Conservation (phyloP, 2,113 vertebrate species). For the Phoenicopterus ruber region DNA sequence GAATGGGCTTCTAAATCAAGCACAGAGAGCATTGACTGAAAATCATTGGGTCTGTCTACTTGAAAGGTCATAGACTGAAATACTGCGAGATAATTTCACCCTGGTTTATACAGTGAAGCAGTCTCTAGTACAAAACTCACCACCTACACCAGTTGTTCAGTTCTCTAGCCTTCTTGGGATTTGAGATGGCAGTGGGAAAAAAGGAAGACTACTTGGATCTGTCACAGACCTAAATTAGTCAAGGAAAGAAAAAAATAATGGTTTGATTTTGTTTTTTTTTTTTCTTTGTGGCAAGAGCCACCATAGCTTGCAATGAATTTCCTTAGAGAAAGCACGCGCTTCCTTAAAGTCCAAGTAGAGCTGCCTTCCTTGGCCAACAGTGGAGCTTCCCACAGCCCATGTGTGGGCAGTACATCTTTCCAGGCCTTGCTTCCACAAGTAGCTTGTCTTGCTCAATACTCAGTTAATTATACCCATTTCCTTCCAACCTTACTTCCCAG, state of each 20-base stretch:
- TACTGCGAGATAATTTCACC: slow-evolving; percentile 54
- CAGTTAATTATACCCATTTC: background rate
- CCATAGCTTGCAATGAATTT: background rate
- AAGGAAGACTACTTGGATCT: background rate
- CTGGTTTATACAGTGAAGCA: slow-evolving; percentile 23
- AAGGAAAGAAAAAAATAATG: background rate
- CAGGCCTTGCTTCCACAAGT: background rate
- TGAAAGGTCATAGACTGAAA: slow-evolving; percentile 65
- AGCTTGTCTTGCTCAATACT: background rate
- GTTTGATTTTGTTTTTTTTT: background rate
- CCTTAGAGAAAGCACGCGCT: background rate
- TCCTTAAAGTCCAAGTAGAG: background rate
- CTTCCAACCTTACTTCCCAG: background rate
- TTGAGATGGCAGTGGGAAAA: background rate
- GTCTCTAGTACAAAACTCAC: background rate
- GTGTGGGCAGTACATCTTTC: background rate
- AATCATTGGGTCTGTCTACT: slow-evolving; percentile 65
- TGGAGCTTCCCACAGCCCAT: background rate
- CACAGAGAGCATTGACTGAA: slow-evolving; percentile 63
- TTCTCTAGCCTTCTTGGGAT: background rate
- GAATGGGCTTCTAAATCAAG: slow-evolving; percentile 69
- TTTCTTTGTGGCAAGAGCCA: background rate
- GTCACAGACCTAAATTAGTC: background rate
- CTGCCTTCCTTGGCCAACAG: background rate
- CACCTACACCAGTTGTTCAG: background rate